Conservation (phyloP, 2,888 invertebrate species). For the Andrena bucephala region DNA sequence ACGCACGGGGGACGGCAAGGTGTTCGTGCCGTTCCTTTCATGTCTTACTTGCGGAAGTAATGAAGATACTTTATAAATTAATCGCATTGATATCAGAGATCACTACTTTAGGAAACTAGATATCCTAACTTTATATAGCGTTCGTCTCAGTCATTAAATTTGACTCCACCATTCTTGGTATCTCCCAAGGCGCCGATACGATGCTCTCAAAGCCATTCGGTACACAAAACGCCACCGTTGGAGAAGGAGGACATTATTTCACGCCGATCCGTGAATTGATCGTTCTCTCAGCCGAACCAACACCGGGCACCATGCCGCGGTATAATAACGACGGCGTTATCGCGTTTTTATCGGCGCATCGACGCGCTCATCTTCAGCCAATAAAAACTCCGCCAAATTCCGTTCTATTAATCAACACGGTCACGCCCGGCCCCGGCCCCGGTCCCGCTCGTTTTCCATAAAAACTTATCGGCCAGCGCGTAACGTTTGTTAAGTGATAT, state of each 20-base stretch:
- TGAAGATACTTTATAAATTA: too few relatives aligned
- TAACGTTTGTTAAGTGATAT: conserved; percentile 69
- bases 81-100: too few relatives aligned
- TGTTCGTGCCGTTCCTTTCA: too few relatives aligned
- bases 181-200: too few relatives aligned
- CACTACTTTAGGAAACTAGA: too few relatives aligned
- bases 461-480: conserved; percentile 60
- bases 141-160: too few relatives aligned
- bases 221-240: neutral
- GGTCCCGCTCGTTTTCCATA: conserved; percentile 58
- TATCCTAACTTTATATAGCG: too few relatives aligned
- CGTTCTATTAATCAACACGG: conserved; percentile 61
- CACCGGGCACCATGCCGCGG: neutral
- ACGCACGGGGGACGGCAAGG: too few relatives aligned
- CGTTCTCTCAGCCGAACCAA: neutral
- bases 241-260: neutral
- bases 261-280: neutral
- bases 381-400: conserved; percentile 52
- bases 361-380: conserved; percentile 60
- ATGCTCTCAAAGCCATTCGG: neutral
- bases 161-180: too few relatives aligned
- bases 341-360: conserved; percentile 56
- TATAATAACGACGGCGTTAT: conserved; percentile 59
- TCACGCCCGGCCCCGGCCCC: conserved; percentile 40
- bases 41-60: too few relatives aligned